phyloP scores from a whole-genome alignment of 2,888 invertebrate species.

The Dryadula phaetusa region DNA sequence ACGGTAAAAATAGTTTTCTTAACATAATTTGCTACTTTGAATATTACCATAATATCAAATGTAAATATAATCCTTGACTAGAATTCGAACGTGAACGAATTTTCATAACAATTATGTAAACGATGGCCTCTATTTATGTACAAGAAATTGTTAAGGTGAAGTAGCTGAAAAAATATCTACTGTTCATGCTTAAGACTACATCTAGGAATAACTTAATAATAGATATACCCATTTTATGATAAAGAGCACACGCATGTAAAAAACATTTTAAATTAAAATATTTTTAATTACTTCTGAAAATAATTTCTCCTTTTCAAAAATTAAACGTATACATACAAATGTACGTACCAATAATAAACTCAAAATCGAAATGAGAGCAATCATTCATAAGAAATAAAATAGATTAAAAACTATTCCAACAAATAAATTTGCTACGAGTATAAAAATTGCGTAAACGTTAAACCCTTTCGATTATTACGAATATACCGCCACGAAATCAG shows the following conservation, averaged over 20 bases:
- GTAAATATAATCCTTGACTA: constrained; percentile 29
- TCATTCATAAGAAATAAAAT: no score
- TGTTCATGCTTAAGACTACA: neutral
- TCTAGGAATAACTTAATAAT: neutral
- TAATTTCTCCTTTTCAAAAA: no score
- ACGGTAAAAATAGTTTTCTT: constrained; percentile 27
- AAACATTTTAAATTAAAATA: no score
- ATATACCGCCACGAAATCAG: no score
- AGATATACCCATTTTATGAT: no score
- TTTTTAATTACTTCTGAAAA: no score
- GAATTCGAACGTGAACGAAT: constrained; percentile 22
- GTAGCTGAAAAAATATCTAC: constrained; percentile 1
- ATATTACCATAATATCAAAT: constrained; percentile 29
- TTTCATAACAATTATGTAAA: constrained; percentile 24
- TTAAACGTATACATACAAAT: no score
- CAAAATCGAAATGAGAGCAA: no score
- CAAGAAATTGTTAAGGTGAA: constrained; percentile 13
- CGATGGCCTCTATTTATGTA: constrained; percentile 16
- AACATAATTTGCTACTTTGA: constrained; percentile 17
- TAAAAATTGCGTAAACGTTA: neutral
- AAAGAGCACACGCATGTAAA: no score
- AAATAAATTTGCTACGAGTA: neutral
- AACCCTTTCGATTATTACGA: neutral
- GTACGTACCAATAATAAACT: no score
- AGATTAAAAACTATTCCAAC: neutral